Conservation (phyloP, 2,888 invertebrate species). For the Cheiracanthium punctorium region DNA sequence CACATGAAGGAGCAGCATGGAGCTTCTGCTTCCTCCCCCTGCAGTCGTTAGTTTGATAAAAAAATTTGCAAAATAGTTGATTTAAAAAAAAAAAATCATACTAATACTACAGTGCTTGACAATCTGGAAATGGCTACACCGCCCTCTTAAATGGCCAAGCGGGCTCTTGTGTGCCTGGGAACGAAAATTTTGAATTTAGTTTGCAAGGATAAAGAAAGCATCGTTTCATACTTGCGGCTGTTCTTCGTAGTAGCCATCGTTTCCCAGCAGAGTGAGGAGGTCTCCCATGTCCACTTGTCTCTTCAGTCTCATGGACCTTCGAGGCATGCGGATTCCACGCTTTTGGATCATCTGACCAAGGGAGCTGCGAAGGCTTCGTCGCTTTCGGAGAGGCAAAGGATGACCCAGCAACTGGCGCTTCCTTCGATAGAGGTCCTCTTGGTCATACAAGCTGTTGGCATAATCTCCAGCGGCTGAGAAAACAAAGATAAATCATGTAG, state of each 20-base stretch:
- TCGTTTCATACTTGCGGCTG: constrained; percentile 16
- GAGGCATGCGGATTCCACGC: constrained; percentile 46
- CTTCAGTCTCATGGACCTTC: constrained; percentile 66
- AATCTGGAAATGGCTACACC: too few relatives aligned
- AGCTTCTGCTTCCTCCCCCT: too few relatives aligned
- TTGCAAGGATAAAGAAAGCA: too few relatives aligned
- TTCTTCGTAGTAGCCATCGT: constrained; percentile 37
- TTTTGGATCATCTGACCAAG: constrained; percentile 63
- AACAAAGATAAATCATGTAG: too few relatives aligned
- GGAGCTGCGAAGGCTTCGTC: constrained; percentile 54
- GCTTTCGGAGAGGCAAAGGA: constrained; percentile 36
- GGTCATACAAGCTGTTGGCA: constrained; percentile 45
- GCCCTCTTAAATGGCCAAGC: too few relatives aligned
- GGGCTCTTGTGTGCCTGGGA: too few relatives aligned
- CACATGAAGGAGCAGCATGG: too few relatives aligned
- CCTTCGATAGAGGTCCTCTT: constrained; percentile 59
- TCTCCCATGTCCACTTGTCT: constrained; percentile 57
- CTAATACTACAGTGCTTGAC: too few relatives aligned
- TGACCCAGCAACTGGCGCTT: constrained; percentile 53
- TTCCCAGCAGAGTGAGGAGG: constrained; percentile 52
- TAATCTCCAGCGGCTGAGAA: constrained; percentile 28
- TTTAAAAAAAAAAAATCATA: too few relatives aligned
- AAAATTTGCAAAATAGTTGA: too few relatives aligned
- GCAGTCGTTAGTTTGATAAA: too few relatives aligned
- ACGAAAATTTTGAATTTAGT: too few relatives aligned